These are phyloP conservation scores for Peromyscus eremicus DNA, from an alignment of 2,797 vertebrate species.

Conservation along the genomic window DNA sequence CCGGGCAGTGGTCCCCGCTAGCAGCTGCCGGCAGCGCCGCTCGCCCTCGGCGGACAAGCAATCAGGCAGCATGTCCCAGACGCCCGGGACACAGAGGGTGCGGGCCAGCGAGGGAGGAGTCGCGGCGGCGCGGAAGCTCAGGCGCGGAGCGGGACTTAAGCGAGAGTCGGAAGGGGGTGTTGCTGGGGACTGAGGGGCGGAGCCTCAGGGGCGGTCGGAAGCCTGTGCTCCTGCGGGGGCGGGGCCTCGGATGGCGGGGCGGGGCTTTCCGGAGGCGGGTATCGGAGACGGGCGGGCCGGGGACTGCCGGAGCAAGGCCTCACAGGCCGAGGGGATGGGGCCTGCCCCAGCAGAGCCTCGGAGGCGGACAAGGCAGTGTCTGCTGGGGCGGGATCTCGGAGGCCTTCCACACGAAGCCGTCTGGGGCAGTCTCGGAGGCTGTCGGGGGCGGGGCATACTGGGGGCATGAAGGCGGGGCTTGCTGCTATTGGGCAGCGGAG, in stretches of 20 bases:
- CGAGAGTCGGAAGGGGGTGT: not conserved
- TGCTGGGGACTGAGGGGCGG: not conserved
- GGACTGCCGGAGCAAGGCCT: no score
- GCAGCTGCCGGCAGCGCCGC: conserved; percentile 88
- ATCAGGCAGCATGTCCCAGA: conserved; percentile 71
- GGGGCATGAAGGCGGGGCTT: not conserved
- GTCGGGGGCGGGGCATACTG: not conserved
- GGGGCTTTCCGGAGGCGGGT: not conserved
- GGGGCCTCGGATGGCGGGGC: not conserved
- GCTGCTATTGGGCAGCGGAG: not conserved
- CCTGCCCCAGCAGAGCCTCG: not conserved
- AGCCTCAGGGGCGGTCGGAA: not conserved
- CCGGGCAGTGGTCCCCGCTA: conserved; percentile 86
- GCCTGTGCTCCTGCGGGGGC: not conserved
- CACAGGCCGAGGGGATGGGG: no score
- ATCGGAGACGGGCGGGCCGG: no score
- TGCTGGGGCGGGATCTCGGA: not conserved
- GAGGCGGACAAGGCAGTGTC: not conserved
- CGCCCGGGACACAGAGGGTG: not conserved
- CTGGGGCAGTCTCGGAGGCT: not conserved
- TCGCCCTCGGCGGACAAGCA: conserved; percentile 90
- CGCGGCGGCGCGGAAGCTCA: fast-evolving
- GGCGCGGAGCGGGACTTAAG: not conserved
- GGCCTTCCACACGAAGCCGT: no score
- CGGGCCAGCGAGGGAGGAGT: fast-evolving